phyloP scores from a whole-genome alignment of 2,888 invertebrate genomes.

The Rhaphigaster nebulosa region DNA sequence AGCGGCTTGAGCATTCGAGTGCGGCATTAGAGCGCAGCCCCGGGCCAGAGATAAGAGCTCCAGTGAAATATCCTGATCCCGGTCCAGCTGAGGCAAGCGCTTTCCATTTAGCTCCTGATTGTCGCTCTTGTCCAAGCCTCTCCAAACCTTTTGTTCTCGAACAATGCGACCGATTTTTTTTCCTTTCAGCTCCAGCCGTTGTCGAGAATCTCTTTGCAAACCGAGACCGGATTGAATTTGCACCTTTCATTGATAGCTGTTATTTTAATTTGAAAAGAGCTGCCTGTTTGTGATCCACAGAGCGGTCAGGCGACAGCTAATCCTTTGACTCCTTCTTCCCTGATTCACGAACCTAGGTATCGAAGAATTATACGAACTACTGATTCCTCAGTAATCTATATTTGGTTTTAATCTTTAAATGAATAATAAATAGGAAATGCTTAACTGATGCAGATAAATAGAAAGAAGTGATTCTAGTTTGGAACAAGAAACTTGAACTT shows the following conservation, averaged over 20 bases:
- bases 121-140: constrained; percentile 21
- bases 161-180: constrained; percentile 31
- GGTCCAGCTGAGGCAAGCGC: constrained; percentile 2
- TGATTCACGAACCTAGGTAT: background rate
- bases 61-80: background rate
- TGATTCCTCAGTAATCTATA: too few relatives aligned
- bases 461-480: too few relatives aligned
- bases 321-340: background rate
- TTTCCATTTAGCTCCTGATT: constrained; percentile 18
- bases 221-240: constrained; percentile 13
- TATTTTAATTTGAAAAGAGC: background rate
- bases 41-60: background rate
- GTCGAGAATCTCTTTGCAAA: background rate
- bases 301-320: background rate
- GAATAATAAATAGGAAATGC: too few relatives aligned
- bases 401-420: too few relatives aligned
- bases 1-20: background rate
- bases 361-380: too few relatives aligned
- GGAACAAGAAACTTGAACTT: too few relatives aligned
- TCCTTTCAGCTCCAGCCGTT: background rate
- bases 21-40: background rate
- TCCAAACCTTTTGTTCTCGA: constrained; percentile 19
- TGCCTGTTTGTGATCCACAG: background rate
- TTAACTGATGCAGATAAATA: too few relatives aligned
- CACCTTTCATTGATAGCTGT: background rate